phyloP scores from a whole-genome alignment of 1,140 invertebrate species.

The Telenomus remus region DNA sequence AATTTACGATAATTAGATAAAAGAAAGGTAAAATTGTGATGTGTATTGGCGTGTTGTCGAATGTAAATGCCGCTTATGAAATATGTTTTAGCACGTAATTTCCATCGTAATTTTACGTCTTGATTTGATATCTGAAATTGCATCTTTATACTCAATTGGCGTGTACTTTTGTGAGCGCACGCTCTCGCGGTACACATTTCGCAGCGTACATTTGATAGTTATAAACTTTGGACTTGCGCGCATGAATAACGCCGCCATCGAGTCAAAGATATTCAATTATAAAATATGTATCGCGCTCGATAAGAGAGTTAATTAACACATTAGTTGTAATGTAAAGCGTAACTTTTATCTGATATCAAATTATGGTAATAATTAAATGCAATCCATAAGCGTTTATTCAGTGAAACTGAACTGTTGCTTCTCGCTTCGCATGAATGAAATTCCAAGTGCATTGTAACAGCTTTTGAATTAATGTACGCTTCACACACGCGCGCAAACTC shows the following conservation, averaged over 20 bases:
- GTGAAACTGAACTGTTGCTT: conserved; percentile 56
- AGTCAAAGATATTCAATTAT: conserved; percentile 47
- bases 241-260: conserved; percentile 42
- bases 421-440: conserved; percentile 50
- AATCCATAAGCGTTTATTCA: conserved; percentile 55
- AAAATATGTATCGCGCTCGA: conserved; percentile 51
- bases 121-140: conserved; percentile 51
- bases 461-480: conserved; percentile 53
- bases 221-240: conserved; percentile 46
- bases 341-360: conserved; percentile 54
- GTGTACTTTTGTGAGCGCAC: conserved; percentile 18
- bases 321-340: conserved; percentile 50
- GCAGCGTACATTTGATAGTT: conserved; percentile 37
- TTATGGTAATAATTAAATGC: conserved; percentile 57
- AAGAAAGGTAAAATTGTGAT: too few species aligned
- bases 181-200: neutral
- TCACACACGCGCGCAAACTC: conserved; percentile 9
- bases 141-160: conserved; percentile 47
- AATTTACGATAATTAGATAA: conserved; percentile 38
- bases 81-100: conserved; percentile 51
- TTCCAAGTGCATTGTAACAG: conserved; percentile 55
- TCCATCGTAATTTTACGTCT: conserved; percentile 40
- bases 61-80: conserved; percentile 48
- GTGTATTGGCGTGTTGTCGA: conserved; percentile 28
- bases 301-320: conserved; percentile 56